These are phyloP conservation scores for Gyrodactylus bullatarudis DNA, from an alignment of 1,140 invertebrate genomes.

Conservation along the genomic window DNA sequence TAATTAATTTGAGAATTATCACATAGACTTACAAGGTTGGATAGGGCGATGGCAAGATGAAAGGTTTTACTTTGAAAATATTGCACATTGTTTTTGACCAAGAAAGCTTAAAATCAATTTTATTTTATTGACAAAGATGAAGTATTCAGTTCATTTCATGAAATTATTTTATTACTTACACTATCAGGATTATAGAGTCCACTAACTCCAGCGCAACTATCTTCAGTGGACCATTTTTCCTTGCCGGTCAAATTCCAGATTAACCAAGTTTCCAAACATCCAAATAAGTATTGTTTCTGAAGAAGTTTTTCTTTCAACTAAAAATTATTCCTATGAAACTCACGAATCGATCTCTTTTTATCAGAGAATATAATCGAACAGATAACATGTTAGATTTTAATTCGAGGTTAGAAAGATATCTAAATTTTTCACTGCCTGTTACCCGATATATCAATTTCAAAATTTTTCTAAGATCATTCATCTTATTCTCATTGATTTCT, in stretches of 20 bases:
- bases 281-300: conserved; percentile 36
- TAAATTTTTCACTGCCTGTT: not conserved
- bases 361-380: no score
- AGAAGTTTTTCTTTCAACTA: not conserved
- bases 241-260: conserved; percentile 38
- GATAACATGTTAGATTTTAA: not conserved
- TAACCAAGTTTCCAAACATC: conserved; percentile 70
- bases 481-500: not conserved
- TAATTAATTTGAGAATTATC: no score
- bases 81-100: no score
- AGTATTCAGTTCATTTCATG: not conserved
- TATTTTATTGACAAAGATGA: no score
- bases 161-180: conserved; percentile 11
- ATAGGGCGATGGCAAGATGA: no score
- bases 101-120: no score
- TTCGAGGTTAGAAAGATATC: not conserved
- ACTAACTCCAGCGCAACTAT: conserved; percentile 50
- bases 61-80: no score
- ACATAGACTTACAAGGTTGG: no score
- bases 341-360: no score
- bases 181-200: conserved; percentile 68
- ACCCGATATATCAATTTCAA: not conserved
- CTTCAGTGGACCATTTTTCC: conserved; percentile 40
- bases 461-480: not conserved
- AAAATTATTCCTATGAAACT: not conserved